phyloP scores from a whole-genome alignment of 2,797 vertebrate species.

The Esox lucius region DNA sequence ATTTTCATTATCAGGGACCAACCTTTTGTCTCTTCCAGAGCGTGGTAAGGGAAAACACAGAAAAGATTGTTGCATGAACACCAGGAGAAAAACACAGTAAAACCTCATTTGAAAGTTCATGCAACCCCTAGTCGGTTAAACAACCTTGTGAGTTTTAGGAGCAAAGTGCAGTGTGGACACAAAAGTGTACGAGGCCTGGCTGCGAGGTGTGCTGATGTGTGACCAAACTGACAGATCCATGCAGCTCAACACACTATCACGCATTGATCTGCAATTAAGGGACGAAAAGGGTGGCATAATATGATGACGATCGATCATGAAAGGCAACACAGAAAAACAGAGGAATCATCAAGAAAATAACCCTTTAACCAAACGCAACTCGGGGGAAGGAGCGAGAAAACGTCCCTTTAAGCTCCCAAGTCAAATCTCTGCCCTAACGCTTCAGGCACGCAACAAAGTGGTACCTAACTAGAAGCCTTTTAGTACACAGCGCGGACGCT shows the following conservation, averaged over 20 bases:
- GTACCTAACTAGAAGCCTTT: neutral
- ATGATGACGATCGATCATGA: neutral
- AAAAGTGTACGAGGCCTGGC: neutral
- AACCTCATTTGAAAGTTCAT: neutral
- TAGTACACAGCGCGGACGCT: neutral
- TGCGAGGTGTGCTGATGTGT: neutral
- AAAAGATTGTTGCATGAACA: neutral
- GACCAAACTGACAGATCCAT: neutral
- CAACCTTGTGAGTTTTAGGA: neutral
- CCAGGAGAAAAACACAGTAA: slow-evolving; percentile 14
- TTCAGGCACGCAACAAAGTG: neutral
- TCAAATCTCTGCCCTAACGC: neutral
- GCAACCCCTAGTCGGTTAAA: neutral
- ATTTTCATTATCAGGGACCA: slow-evolving; percentile 15
- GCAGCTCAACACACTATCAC: neutral
- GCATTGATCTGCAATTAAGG: slow-evolving; percentile 4
- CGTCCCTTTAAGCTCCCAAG: neutral
- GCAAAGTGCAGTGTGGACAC: slow-evolving; percentile 5
- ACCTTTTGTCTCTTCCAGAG: slow-evolving; percentile 39
- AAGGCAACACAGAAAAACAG: neutral
- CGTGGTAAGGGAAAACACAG: slow-evolving; percentile 23
- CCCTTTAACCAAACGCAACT: neutral
- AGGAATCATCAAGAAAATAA: neutral
- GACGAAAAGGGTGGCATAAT: neutral
- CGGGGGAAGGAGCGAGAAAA: neutral